Conservation (phyloP, 2,888 invertebrate species). For the Unio pictorum region DNA sequence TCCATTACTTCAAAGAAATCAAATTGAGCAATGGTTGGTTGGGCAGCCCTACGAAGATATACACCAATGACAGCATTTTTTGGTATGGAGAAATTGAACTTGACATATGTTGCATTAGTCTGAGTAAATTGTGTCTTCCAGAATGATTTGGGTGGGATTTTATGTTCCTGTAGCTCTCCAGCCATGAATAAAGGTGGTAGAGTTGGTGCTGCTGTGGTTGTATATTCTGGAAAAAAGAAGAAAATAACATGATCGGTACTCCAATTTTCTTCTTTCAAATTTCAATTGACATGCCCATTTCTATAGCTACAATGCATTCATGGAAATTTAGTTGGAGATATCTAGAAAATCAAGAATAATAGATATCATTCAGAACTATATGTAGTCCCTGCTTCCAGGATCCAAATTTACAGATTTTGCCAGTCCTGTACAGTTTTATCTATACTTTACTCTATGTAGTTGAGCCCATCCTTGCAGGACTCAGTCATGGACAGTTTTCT, state of each 20-base stretch:
- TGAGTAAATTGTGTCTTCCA: slow-evolving; percentile 99
- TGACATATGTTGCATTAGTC: slow-evolving; percentile 92
- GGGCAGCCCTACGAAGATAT: slow-evolving; percentile 92
- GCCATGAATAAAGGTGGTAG: slow-evolving; percentile 26
- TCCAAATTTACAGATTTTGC: too few species aligned
- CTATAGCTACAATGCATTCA: too few species aligned
- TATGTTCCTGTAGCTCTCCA: slow-evolving; percentile 76
- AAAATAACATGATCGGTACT: not conserved
- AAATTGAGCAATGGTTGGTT: slow-evolving; percentile 97
- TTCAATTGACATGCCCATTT: too few species aligned
- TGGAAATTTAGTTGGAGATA: too few species aligned
- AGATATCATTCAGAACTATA: too few species aligned
- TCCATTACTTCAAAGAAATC: slow-evolving; percentile 93
- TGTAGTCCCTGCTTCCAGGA: too few species aligned
- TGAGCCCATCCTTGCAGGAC: too few species aligned
- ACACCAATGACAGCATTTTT: slow-evolving; percentile 80
- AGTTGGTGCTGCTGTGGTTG: slow-evolving; percentile 24
- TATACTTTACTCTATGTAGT: too few species aligned
- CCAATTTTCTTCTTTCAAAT: too few species aligned
- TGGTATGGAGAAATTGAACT: slow-evolving; percentile 87
- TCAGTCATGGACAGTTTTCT: too few species aligned
- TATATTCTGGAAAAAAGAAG: slow-evolving; percentile 27
- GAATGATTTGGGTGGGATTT: slow-evolving; percentile 93
- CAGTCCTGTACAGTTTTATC: too few species aligned
- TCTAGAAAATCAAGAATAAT: too few species aligned